Conservation (phyloP, 1,140 invertebrate species). For the Drosophila cardini region DNA sequence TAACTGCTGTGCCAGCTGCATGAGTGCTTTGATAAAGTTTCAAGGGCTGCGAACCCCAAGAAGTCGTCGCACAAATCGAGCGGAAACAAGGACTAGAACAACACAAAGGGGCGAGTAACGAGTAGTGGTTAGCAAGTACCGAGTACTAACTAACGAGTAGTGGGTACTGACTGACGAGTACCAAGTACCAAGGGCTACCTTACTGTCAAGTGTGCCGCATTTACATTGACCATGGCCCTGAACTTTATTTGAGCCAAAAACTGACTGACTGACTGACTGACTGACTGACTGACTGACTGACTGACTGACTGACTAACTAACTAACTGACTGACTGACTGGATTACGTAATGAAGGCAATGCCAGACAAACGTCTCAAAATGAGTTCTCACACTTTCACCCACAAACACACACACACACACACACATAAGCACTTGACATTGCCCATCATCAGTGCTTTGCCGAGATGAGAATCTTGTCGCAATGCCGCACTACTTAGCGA, state of each 20-base stretch:
- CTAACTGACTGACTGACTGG: constrained; percentile 5
- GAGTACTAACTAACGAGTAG: constrained; percentile 3
- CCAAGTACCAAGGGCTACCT: constrained; percentile 20
- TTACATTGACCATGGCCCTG: constrained; percentile 73
- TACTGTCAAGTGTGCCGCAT: constrained; percentile 56
- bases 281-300: neutral
- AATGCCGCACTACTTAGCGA: constrained; percentile 5
- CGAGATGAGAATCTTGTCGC: constrained; percentile 14
- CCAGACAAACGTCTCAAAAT: constrained; percentile 77
- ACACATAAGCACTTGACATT: constrained; percentile 24
- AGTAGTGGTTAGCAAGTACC: constrained; percentile 6
- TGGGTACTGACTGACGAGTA: constrained; percentile 1
- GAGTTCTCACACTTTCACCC: constrained; percentile 53
- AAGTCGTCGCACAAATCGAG: constrained; percentile 42
- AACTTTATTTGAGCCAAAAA: constrained; percentile 53
- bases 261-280: neutral
- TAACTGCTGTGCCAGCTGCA: constrained; percentile 38
- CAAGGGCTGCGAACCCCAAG: neutral
- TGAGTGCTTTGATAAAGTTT: constrained; percentile 46
- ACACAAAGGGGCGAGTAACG: constrained; percentile 5
- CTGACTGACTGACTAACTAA: neutral
- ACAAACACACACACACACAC: constrained; percentile 7
- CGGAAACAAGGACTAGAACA: constrained; percentile 25
- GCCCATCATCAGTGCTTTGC: constrained; percentile 19
- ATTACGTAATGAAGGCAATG: constrained; percentile 60